Percentiles rank a stretch among this genome's conserved stretches.
These are phyloP conservation scores for Malurus elegans DNA, from an alignment of 2,113 vertebrate species.

Conservation along the genomic window DNA sequence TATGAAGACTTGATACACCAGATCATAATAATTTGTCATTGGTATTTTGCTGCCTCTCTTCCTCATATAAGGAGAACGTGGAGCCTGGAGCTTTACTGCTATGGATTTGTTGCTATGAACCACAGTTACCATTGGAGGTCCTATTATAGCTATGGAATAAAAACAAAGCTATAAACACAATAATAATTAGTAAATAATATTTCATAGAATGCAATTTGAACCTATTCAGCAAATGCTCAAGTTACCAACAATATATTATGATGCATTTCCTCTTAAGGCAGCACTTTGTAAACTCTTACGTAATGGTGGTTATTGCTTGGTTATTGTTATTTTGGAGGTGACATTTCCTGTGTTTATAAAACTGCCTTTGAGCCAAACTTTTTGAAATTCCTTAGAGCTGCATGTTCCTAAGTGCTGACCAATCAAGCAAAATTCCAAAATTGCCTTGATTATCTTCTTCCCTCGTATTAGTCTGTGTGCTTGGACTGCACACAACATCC, in stretches of 20 bases:
- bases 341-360: not conserved
- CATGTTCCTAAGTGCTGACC: not conserved
- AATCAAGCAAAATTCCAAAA: not conserved
- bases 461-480: not conserved
- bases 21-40: conserved; percentile 65
- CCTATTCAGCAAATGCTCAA: not conserved
- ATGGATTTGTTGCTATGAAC: conserved; percentile 35
- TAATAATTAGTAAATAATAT: not conserved
- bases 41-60: conserved; percentile 54
- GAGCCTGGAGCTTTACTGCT: conserved; percentile 56
- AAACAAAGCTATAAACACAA: not conserved
- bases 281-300: not conserved
- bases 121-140: conserved; percentile 60
- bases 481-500: not conserved
- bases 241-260: not conserved
- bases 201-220: not conserved
- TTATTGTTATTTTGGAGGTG: not conserved
- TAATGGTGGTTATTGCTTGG: not conserved
- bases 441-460: not conserved
- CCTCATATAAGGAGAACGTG: conserved; percentile 51
- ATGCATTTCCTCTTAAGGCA: not conserved
- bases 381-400: not conserved
- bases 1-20: conserved; percentile 69
- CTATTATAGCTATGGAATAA: conserved; percentile 62
- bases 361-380: not conserved